Evolutionary conservation across 2,888 invertebrate genomes (phyloP).

Genomic region (Petrophora chlorosata): DNA sequence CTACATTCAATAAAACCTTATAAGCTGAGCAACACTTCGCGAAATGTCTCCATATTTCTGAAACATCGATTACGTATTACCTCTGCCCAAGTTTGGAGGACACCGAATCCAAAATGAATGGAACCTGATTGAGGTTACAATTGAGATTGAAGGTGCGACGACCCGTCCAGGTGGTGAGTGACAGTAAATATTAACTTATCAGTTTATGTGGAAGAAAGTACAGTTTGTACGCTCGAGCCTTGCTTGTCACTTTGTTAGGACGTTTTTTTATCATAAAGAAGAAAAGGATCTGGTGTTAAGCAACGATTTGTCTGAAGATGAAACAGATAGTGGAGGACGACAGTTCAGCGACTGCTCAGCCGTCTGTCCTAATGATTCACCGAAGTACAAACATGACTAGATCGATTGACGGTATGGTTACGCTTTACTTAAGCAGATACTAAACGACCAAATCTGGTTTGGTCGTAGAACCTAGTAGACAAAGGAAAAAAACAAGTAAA

Average conservation of each 20-base stretch:
- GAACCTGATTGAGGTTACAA: slow-evolving; percentile 53
- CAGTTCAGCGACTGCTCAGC: too few species aligned
- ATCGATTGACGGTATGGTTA: too few species aligned
- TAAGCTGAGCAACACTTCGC: slow-evolving; percentile 31
- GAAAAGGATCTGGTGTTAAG: too few species aligned
- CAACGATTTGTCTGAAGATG: too few species aligned
- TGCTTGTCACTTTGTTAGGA: background rate
- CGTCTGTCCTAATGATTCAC: too few species aligned
- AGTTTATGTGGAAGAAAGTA: slow-evolving; percentile 77
- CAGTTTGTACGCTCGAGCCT: slow-evolving; percentile 1
- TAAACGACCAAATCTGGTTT: too few species aligned
- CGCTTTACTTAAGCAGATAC: too few species aligned
- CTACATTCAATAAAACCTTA: slow-evolving; percentile 59
- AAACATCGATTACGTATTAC: slow-evolving; percentile 54
- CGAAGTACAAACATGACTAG: too few species aligned
- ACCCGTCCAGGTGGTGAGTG: slow-evolving; percentile 73
- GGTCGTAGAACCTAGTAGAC: too few species aligned
- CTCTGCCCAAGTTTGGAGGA: slow-evolving; percentile 54
- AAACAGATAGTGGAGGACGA: too few species aligned
- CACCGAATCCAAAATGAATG: slow-evolving; percentile 53
- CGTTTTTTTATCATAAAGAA: too few species aligned
- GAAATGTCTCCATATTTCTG: slow-evolving; percentile 46
- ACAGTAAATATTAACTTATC: slow-evolving; percentile 65
- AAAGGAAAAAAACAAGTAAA: too few species aligned
- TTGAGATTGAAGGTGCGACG: slow-evolving; percentile 51